phyloP scores from a whole-genome alignment of 1,140 invertebrate genomes.

The Meloidogyne hapla region DNA sequence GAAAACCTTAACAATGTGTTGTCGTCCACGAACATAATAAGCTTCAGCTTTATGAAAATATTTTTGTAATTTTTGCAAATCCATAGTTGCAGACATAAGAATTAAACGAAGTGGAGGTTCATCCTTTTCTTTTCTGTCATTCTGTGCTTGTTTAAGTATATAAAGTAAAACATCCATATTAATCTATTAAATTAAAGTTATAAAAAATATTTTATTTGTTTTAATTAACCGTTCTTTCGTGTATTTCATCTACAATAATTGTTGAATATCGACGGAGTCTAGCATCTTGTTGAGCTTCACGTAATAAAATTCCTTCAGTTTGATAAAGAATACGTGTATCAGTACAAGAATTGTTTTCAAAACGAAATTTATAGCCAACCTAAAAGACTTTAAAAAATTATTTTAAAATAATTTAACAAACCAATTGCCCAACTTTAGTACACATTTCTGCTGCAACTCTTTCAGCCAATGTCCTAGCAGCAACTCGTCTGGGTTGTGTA shows the following conservation, averaged over 20 bases:
- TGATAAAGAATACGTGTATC: constrained; percentile 80
- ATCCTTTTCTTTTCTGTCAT: neutral
- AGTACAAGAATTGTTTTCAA: constrained; percentile 79
- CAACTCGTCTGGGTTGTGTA: constrained; percentile 91
- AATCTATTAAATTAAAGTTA: constrained; percentile 60
- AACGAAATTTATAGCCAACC: constrained; percentile 86
- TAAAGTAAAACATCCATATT: constrained; percentile 84
- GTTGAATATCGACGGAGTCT: constrained; percentile 72
- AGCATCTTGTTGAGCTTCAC: constrained; percentile 77
- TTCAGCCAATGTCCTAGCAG: constrained; percentile 89
- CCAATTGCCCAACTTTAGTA: constrained; percentile 67
- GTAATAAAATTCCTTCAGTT: constrained; percentile 89
- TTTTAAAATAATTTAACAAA: neutral
- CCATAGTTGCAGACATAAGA: constrained; percentile 91
- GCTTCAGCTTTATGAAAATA: constrained; percentile 85
- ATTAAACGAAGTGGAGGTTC: constrained; percentile 71
- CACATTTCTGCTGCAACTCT: constrained; percentile 74
- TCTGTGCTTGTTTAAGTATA: constrained; percentile 72
- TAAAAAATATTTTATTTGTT: constrained; percentile 56
- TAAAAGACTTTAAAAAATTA: constrained; percentile 19
- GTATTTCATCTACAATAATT: constrained; percentile 92
- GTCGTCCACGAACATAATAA: constrained; percentile 84
- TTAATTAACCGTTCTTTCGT: constrained; percentile 80
- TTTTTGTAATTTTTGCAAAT: constrained; percentile 83
- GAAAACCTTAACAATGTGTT: constrained; percentile 74